These are phyloP conservation scores for Calosoma granatense DNA, from an alignment of 1,140 invertebrate species.

Conservation along the genomic window DNA sequence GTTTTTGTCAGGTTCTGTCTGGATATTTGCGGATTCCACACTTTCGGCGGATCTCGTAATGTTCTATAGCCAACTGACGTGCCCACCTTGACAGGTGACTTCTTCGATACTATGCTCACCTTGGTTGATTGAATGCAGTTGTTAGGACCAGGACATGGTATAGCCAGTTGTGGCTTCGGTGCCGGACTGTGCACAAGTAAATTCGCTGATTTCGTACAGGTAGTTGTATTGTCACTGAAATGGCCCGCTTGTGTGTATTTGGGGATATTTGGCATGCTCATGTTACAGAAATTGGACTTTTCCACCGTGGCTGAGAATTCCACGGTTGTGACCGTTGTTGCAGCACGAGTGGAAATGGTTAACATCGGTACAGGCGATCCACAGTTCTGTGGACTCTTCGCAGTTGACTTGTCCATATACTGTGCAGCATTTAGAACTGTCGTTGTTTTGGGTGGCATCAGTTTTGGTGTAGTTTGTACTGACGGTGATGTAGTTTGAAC, in stretches of 20 bases:
- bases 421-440: neutral
- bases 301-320: neutral
- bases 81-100: constrained; percentile 11
- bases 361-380: neutral
- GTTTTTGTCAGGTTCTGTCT: constrained; percentile 32
- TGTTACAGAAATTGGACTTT: neutral
- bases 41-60: constrained; percentile 42
- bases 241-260: neutral
- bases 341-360: neutral
- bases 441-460: neutral
- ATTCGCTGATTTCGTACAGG: neutral
- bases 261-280: neutral
- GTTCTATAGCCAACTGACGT: constrained; percentile 43
- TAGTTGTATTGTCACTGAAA: neutral
- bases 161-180: neutral
- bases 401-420: neutral
- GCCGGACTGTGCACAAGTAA: no score
- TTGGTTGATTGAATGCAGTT: constrained; percentile 13
- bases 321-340: neutral
- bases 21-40: constrained; percentile 47
- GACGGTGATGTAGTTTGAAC: neutral
- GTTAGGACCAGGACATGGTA: constrained; percentile 12
- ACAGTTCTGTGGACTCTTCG: no score
- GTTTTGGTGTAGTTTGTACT: neutral
- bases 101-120: neutral